A percentile compares a stretch with the other conserved stretches of the same genome.
phyloP scores from a whole-genome alignment of 2,113 vertebrate species.

The Callorhinus ursinus region DNA sequence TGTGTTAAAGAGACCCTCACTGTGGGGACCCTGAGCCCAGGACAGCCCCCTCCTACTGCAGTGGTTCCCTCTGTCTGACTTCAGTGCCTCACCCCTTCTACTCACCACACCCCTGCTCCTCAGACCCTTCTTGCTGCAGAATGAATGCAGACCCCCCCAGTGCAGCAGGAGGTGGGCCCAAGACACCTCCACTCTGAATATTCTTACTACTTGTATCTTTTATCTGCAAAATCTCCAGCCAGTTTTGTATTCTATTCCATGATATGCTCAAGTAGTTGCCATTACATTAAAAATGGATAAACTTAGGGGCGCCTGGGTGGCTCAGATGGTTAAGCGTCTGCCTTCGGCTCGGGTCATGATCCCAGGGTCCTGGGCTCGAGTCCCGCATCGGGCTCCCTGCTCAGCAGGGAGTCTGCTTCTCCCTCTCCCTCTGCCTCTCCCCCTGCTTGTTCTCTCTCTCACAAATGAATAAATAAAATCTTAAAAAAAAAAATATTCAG shows the following conservation, averaged over 20 bases:
- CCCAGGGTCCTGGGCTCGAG: too few species aligned
- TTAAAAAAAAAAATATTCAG: neutral
- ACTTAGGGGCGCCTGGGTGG: neutral
- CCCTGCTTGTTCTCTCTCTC: too few species aligned
- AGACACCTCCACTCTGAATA: neutral
- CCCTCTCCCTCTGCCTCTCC: too few species aligned
- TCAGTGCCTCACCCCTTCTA: neutral
- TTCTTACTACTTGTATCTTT: neutral
- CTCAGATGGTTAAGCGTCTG: too few species aligned
- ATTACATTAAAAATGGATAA: neutral
- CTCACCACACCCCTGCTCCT: neutral
- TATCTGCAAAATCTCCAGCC: neutral
- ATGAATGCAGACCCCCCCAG: too few species aligned
- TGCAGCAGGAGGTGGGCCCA: neutral
- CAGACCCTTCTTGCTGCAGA: neutral
- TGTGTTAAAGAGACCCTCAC: neutral
- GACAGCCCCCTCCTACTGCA: neutral
- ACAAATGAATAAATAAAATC: too few species aligned
- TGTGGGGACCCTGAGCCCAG: neutral
- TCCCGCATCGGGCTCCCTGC: too few species aligned
- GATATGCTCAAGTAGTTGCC: neutral
- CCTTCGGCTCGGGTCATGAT: too few species aligned
- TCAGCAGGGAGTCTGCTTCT: too few species aligned
- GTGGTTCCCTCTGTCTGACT: accelerated
- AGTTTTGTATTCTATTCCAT: neutral